Evolutionary conservation across 2,888 invertebrate species (phyloP), one percentile per base, ranked within the genome.

Genomic region (Cephonodes hylas): DNA sequence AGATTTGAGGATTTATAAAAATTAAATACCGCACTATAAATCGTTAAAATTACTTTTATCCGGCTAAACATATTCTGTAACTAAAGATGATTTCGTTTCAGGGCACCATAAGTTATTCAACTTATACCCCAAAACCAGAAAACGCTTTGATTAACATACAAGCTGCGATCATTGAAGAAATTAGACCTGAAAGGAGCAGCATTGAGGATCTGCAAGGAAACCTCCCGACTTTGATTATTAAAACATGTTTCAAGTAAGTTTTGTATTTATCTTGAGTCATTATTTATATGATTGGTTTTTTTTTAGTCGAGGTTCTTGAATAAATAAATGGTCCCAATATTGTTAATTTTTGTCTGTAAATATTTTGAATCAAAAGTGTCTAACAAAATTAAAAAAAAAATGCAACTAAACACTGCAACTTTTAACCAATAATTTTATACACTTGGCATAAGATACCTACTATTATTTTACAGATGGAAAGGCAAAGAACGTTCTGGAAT

Each of bases 181-280:
- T 94, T 59, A 85, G 93, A 18, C 94, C 94, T 0, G 94, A 94
- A 67, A 86, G 94, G 62, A 94, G 94, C 73, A 94, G 94, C 42
- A 93, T 94, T 31, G 94, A 94, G 74, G 94, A 95, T 70, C 83
- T 95, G 27, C 95, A 95, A 83, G 95, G 95, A 22, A 95, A 94
- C 74, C 82, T 94, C 2, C 95, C 95, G 0, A 93, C 94, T n/a
- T 81, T 95, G 27, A 94, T 94, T 64, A 93, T 95, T 34, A 94
- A 94, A 73, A 93, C 94, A 1, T 95, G 95, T 70, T 94, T 95
- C 83, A 93, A 93, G 94, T 94, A 83, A 79, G 82, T 74, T 18
- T 34, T 59, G 13, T 23, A 34, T n/a, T n/a, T n/a, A n/a, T n/a
- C n/a, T n/a, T n/a, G 2, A 34, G 3, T n/a, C n/a, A n/a, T n/a